phyloP scores from a whole-genome alignment of 2,888 invertebrate species.

The Drosophila gaucha region DNA sequence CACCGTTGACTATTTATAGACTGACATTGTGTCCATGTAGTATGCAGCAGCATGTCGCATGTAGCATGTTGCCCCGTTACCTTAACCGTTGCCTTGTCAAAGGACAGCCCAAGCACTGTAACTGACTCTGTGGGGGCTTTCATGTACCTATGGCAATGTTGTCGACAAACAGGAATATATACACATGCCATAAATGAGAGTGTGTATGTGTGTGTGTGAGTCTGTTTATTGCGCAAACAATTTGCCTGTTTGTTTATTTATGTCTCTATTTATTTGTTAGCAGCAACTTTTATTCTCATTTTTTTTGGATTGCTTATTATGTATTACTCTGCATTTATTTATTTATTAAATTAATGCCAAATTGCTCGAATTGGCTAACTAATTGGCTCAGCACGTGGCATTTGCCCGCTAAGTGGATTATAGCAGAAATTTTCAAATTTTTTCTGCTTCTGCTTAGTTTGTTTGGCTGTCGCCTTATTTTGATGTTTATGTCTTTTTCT shows the following conservation, averaged over 20 bases:
- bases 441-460: neutral
- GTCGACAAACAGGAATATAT: conserved; percentile 27
- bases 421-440: conserved; percentile 3
- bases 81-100: conserved; percentile 29
- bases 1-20: conserved; percentile 68
- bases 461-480: conserved; percentile 19
- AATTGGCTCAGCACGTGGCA: conserved; percentile 57
- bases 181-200: conserved; percentile 1
- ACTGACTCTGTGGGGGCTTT: conserved; percentile 53
- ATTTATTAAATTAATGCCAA: conserved; percentile 53
- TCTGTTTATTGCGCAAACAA: conserved; percentile 67
- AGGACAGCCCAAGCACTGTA: conserved; percentile 21
- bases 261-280: conserved; percentile 49
- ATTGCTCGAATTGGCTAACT: conserved; percentile 18
- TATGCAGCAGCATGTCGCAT: conserved; percentile 42
- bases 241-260: conserved; percentile 70
- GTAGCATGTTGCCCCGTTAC: conserved; percentile 19
- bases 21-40: conserved; percentile 63
- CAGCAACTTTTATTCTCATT: conserved; percentile 20
- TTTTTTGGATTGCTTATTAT: conserved; percentile 4
- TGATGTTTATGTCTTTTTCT: conserved; percentile 29
- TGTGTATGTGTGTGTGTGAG: conserved; percentile 18
- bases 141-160: conserved; percentile 57
- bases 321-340: conserved; percentile 14
- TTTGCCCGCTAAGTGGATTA: conserved; percentile 47